Conservation (phyloP, 2,888 invertebrate genomes). For the Cybosia mesomella region DNA sequence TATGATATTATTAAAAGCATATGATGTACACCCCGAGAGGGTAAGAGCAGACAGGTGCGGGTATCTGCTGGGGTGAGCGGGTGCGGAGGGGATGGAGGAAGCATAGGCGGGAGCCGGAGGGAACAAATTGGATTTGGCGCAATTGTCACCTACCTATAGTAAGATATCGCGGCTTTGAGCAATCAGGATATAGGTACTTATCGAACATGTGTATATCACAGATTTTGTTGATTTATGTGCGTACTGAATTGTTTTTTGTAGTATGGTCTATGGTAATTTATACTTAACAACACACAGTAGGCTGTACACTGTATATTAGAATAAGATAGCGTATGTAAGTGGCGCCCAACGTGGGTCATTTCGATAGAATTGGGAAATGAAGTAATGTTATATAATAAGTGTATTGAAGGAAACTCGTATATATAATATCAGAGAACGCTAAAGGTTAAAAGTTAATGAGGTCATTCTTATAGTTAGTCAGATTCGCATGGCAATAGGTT, state of each 20-base stretch:
- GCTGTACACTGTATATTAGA: too few species aligned
- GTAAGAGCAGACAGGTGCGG: slow-evolving; percentile 34
- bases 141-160: slow-evolving; percentile 37
- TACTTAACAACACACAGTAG: too few species aligned
- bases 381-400: too few species aligned
- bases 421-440: too few species aligned
- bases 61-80: slow-evolving; percentile 6
- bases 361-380: too few species aligned
- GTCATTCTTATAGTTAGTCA: too few species aligned
- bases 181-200: slow-evolving; percentile 22
- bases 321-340: too few species aligned
- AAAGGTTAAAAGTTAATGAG: too few species aligned
- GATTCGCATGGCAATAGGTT: too few species aligned
- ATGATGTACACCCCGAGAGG: slow-evolving; percentile 24
- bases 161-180: slow-evolving; percentile 29
- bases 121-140: slow-evolving; percentile 52
- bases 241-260: neutral
- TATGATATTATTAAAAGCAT: slow-evolving; percentile 29
- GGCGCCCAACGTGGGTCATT: slow-evolving; percentile 1
- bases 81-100: slow-evolving; percentile 17
- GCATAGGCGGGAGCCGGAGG: slow-evolving; percentile 25
- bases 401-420: too few species aligned
- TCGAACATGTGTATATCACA: neutral
- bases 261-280: too few species aligned
- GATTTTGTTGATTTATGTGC: neutral